A percentile compares a stretch with the other conserved stretches of the same genome.
These are phyloP conservation scores for Leuciscus waleckii DNA, from an alignment of 2,797 vertebrate species.

Conservation along the genomic window DNA sequence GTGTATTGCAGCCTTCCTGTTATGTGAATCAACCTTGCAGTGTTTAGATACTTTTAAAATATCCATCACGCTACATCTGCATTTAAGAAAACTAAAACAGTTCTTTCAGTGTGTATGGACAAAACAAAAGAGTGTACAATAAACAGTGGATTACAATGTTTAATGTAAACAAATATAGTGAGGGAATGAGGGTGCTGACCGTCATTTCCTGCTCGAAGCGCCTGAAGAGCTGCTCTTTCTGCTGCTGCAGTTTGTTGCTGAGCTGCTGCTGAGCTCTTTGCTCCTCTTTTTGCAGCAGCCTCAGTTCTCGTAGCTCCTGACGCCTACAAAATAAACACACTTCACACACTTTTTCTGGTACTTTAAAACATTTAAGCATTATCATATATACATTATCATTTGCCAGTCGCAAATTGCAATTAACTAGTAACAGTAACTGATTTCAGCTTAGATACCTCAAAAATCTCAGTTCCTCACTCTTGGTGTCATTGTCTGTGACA, in stretches of 20 bases:
- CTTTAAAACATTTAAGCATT: neutral
- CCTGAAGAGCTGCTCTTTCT: conserved; percentile 86
- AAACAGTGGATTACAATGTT: conserved; percentile 4
- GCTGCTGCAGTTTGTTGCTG: conserved; percentile 85
- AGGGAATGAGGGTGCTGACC: conserved; percentile 64
- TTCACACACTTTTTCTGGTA: neutral
- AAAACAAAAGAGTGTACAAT: neutral
- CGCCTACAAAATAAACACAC: conserved; percentile 78
- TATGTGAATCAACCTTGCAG: neutral
- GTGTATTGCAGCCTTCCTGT: neutral
- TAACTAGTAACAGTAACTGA: neutral
- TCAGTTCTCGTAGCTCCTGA: conserved; percentile 89
- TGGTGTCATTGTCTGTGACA: conserved; percentile 93
- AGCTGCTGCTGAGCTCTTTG: conserved; percentile 88
- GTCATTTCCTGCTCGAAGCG: conserved; percentile 91
- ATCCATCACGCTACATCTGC: neutral
- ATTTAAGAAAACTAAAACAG: neutral
- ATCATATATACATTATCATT: neutral
- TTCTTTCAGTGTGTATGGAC: neutral
- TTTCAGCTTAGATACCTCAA: conserved; percentile 79
- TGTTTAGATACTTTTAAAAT: neutral
- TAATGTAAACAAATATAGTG: neutral
- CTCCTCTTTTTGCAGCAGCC: conserved; percentile 88
- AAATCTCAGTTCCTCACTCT: conserved; percentile 95
- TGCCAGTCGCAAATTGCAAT: neutral